Percentiles rank a stretch among this genome's conserved stretches.
phyloP scores from a whole-genome alignment of 2,888 invertebrate species.

The Troilus luridus region DNA sequence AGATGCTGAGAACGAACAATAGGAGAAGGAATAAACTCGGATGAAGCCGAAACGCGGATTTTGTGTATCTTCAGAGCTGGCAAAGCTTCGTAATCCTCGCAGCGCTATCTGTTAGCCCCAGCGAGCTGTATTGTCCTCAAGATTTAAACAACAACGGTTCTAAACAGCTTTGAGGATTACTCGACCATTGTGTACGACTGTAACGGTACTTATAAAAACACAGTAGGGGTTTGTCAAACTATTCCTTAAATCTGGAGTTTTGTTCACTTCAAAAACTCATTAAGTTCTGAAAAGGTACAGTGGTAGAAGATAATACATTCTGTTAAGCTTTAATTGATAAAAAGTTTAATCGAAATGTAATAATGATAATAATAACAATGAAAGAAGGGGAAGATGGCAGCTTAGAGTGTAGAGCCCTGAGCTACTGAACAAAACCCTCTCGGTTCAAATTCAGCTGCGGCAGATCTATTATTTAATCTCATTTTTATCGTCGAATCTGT shows the following conservation, averaged over 20 bases:
- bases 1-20: background rate
- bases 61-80: background rate
- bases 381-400: no score
- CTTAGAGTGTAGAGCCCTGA: no score
- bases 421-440: no score
- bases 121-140: background rate
- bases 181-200: background rate
- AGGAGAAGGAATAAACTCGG: slow-evolving; percentile 6
- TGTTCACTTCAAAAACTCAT: background rate
- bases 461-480: no score
- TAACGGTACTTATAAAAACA: background rate
- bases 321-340: no score
- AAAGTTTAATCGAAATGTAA: no score
- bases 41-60: slow-evolving; percentile 30
- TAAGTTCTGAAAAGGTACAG: no score
- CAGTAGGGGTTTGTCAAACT: background rate
- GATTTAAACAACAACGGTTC: slow-evolving; percentile 44
- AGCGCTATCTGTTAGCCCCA: background rate
- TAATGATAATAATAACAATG: no score
- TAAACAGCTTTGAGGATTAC: background rate
- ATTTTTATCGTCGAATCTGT: no score
- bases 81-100: slow-evolving; percentile 5
- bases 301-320: no score
- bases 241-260: background rate
- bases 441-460: no score